These are phyloP conservation scores for Cataglyphis hispanica DNA, from an alignment of 1,140 invertebrate genomes.

Conservation along the genomic window DNA sequence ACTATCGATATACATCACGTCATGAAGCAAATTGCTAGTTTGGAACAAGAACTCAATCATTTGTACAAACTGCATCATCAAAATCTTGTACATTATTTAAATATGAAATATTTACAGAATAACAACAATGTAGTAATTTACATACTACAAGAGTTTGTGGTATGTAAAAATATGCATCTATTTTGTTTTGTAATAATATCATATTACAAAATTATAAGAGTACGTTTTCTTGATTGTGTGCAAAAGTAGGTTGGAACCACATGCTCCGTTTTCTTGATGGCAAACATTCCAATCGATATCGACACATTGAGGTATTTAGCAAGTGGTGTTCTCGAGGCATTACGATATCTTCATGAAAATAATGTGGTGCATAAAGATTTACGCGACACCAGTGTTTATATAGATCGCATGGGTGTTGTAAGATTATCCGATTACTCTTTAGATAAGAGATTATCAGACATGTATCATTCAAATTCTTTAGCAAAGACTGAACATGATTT, in stretches of 20 bases:
- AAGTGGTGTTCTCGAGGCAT: constrained; percentile 89
- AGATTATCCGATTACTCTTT: constrained; percentile 91
- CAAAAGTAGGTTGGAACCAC: constrained; percentile 83
- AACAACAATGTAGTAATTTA: constrained; percentile 88
- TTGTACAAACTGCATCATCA: constrained; percentile 90
- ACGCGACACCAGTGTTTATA: constrained; percentile 89
- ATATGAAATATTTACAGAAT: constrained; percentile 89
- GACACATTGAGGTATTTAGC: constrained; percentile 89
- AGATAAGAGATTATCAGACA: constrained; percentile 89
- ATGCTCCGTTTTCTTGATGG: constrained; percentile 87
- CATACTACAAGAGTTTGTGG: constrained; percentile 90
- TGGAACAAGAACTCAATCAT: constrained; percentile 91
- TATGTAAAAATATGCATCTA: constrained; percentile 81
- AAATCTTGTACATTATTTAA: constrained; percentile 91
- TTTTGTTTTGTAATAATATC: not conserved
- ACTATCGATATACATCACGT: constrained; percentile 84
- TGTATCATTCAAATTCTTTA: constrained; percentile 80
- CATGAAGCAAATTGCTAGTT: constrained; percentile 88
- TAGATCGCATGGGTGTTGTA: constrained; percentile 87
- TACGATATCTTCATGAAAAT: constrained; percentile 92
- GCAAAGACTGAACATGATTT: constrained; percentile 83
- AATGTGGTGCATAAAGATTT: constrained; percentile 93
- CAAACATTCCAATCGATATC: constrained; percentile 87
- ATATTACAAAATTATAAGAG: not conserved
- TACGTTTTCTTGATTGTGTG: constrained; percentile 36